Percentiles rank a stretch among this genome's conserved stretches.
Evolutionary conservation across 2,797 vertebrate genomes (phyloP).

Genomic region (Chrysocyon brachyurus): DNA sequence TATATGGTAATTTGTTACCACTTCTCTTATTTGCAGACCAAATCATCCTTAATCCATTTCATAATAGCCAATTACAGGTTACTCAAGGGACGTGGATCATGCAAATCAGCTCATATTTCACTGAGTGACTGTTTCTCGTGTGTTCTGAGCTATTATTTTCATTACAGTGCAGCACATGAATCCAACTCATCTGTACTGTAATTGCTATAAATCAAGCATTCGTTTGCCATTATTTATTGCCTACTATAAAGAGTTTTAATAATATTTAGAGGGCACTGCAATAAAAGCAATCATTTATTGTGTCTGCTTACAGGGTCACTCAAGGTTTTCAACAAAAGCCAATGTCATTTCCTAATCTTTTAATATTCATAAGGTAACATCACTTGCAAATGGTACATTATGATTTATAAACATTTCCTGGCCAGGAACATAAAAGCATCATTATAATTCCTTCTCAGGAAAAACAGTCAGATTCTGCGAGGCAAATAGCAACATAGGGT

Average conservation of each 20-base stretch:
- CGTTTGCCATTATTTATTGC: conserved; percentile 71
- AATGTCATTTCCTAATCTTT: conserved; percentile 68
- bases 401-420: conserved; percentile 82
- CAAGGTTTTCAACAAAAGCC: conserved; percentile 77
- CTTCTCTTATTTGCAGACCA: conserved; percentile 58
- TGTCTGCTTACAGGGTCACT: conserved; percentile 70
- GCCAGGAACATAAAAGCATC: conserved; percentile 67
- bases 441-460: conserved; percentile 66
- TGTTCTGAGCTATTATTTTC: conserved; percentile 72
- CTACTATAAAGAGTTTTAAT: conserved; percentile 80
- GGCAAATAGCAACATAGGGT: neutral
- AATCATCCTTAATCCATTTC: conserved; percentile 79
- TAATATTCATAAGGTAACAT: conserved; percentile 79
- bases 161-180: conserved; percentile 67
- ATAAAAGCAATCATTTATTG: conserved; percentile 74
- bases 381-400: conserved; percentile 73
- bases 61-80: conserved; percentile 74
- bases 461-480: conserved; percentile 43
- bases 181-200: conserved; percentile 77
- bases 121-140: conserved; percentile 58
- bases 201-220: conserved; percentile 75
- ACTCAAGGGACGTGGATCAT: conserved; percentile 68
- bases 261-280: conserved; percentile 76
- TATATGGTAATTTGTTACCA: conserved; percentile 59
- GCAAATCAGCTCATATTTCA: conserved; percentile 75